These are phyloP conservation scores for Calameuta filiformis DNA, from an alignment of 2,888 invertebrate genomes.

Conservation along the genomic window DNA sequence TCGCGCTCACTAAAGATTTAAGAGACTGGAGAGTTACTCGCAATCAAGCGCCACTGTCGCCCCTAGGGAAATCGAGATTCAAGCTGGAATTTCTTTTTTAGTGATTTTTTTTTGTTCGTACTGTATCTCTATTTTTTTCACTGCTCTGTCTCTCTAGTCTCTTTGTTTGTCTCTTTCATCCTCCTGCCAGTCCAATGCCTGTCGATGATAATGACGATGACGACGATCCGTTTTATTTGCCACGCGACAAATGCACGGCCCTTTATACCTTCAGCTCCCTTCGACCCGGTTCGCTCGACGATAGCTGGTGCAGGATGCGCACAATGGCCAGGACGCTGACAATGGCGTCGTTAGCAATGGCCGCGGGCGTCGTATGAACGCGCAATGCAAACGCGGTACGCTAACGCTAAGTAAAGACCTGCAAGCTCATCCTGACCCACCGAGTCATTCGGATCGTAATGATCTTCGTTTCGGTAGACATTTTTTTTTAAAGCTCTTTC, in stretches of 20 bases:
- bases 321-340: constrained; percentile 60
- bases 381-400: constrained; percentile 48
- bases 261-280: background rate
- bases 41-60: background rate
- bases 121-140: background rate
- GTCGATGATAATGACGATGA: background rate
- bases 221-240: background rate
- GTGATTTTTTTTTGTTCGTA: background rate
- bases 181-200: background rate
- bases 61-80: background rate
- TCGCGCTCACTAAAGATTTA: background rate
- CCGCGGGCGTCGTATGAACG: constrained; percentile 47
- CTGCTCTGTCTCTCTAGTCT: background rate
- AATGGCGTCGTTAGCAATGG: constrained; percentile 64
- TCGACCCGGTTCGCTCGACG: background rate
- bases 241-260: background rate
- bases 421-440: constrained; percentile 9
- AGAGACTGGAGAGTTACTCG: background rate
- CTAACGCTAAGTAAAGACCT: constrained; percentile 41
- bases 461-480: constrained; percentile 24
- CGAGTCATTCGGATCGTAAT: constrained; percentile 38
- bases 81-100: background rate
- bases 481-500: background rate
- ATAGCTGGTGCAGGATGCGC: constrained; percentile 46
- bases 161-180: background rate